Conservation (phyloP, 2,113 vertebrate species). For the Melanotaenia duboulayi region DNA sequence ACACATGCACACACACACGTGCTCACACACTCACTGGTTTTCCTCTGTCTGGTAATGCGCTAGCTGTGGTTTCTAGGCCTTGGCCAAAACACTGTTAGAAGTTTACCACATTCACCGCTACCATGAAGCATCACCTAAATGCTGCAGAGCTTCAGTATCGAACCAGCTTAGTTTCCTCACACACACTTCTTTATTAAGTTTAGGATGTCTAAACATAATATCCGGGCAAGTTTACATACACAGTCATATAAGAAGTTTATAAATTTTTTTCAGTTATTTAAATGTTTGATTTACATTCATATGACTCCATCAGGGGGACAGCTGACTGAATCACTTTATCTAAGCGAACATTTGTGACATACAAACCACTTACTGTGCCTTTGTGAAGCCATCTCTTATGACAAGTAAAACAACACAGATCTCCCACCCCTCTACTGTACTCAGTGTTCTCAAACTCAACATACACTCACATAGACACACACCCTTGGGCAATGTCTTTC, state of each 20-base stretch:
- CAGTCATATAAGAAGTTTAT: conserved; percentile 7
- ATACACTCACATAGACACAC: conserved; percentile 22
- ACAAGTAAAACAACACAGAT: conserved; percentile 22
- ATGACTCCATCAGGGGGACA: background rate
- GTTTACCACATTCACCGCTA: conserved; percentile 68
- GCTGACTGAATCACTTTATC: conserved; percentile 3
- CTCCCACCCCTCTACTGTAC: conserved; percentile 3
- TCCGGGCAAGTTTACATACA: conserved; percentile 35
- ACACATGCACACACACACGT: conserved; percentile 34
- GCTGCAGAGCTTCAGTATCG: conserved; percentile 65
- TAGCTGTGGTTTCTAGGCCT: conserved; percentile 79
- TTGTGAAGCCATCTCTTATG: conserved; percentile 15
- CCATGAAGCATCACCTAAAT: conserved; percentile 81
- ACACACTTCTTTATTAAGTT: conserved; percentile 17
- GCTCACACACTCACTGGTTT: conserved; percentile 68
- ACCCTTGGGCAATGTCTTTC: conserved; percentile 61
- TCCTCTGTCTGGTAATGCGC: conserved; percentile 79
- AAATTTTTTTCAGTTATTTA: background rate
- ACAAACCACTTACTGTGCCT: conserved; percentile 24
- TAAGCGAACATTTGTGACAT: conserved; percentile 6
- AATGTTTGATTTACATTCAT: conserved; percentile 5
- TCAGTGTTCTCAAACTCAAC: conserved; percentile 30
- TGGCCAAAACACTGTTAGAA: conserved; percentile 78
- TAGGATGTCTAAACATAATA: conserved; percentile 41
- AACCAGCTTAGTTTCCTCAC: conserved; percentile 37